phyloP scores from a whole-genome alignment of 2,797 vertebrate species.

The Bovichtus diacanthus region DNA sequence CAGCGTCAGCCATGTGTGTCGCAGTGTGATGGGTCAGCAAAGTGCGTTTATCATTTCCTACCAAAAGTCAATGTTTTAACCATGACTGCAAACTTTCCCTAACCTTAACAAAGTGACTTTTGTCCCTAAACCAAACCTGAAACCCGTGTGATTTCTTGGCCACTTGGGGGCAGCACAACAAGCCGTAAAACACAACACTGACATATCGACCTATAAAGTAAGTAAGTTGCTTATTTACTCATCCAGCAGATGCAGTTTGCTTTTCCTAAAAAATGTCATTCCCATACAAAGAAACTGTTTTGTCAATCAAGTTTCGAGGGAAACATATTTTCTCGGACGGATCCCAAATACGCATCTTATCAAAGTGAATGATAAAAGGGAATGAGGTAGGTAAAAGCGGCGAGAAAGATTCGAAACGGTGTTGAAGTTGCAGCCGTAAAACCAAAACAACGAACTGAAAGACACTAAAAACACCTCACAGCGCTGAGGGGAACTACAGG shows the following conservation, averaged over 20 bases:
- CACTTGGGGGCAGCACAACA: not conserved
- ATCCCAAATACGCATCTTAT: too few relatives aligned
- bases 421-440: too few relatives aligned
- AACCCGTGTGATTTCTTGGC: not conserved
- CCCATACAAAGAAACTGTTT: too few relatives aligned
- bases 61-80: not conserved
- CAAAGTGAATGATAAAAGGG: too few relatives aligned
- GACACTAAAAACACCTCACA: too few relatives aligned
- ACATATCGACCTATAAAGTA: not conserved
- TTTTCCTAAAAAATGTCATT: too few relatives aligned
- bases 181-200: not conserved
- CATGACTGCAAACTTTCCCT: not conserved
- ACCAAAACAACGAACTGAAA: too few relatives aligned
- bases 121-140: not conserved
- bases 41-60: not conserved
- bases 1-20: not conserved
- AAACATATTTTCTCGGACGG: too few relatives aligned
- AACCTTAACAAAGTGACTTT: not conserved
- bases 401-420: too few relatives aligned
- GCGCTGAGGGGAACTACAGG: not conserved
- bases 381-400: too few relatives aligned
- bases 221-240: not conserved
- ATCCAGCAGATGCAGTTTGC: not conserved
- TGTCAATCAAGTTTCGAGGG: too few relatives aligned
- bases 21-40: not conserved